Evolutionary conservation across 2,113 vertebrate species (phyloP), one percentile per base, ranked within the genome.

Genomic region (Lepisosteus oculatus): DNA sequence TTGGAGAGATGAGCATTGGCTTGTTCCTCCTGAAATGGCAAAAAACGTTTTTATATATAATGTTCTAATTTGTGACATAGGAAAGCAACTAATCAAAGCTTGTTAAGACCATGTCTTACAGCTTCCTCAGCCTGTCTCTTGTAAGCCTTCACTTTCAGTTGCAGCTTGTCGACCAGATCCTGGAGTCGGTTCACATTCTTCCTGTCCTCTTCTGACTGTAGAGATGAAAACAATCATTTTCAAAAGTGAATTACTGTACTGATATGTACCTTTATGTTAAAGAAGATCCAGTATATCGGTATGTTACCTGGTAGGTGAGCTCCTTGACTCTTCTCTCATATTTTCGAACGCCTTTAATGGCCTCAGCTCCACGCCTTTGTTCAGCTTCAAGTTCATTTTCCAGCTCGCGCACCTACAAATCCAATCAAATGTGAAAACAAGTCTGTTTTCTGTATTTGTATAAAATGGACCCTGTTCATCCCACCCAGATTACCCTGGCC

Each of bases 71-170:
- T 29, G 29, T 29, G 29, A 29, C 29, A 1, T 54, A 14, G 66
- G 42, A 29, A 6, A 15, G 14, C 2, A 61, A 15, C 17, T 1
- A 29, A 54, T 74, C 54, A 68, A 55, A n/a, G 29, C 29, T 29
- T 29, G 29, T 29, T 29, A 29, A 29, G 1, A 29, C 29, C 41
- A 15, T 56, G 79, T 91, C 94, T 93, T 80, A 96, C 94, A 17
- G 89, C 84, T 47, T 96, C 95, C 79, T 96, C 94, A 47, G 90
- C 87, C 83, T 95, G 94, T 63, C 92, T 90, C 83, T 95, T 95
- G 76, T 93, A 96, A 7, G 87, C 87, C 67, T 95, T 96, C 72
- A 95, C 93, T 81, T 95, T 95, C 73, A 90, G 78, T 67, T 96
- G 95, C 74, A 95, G 78, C 74, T 84, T 86, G 65, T 82, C 79